phyloP scores from a whole-genome alignment of 2,113 vertebrate genomes.

The Tychaedon coryphoeus region DNA sequence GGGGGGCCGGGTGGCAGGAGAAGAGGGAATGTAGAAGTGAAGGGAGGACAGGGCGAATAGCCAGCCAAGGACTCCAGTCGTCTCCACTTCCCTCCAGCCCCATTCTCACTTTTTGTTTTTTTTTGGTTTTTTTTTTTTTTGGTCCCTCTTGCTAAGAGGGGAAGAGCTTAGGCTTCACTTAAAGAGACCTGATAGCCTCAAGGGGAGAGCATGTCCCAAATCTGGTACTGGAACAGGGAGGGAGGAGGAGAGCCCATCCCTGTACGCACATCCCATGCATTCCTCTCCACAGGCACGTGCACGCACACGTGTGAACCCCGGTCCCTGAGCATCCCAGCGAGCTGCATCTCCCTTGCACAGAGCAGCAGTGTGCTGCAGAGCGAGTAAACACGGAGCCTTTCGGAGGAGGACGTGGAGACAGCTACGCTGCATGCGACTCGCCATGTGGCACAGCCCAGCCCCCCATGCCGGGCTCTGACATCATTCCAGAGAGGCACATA shows the following conservation, averaged over 20 bases:
- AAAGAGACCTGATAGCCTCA: neutral
- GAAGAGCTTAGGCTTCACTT: neutral
- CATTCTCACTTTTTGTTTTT: neutral
- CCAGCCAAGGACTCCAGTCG: neutral
- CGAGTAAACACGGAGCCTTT: neutral
- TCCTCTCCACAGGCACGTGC: neutral
- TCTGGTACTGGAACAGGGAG: accelerated
- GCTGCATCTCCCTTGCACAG: neutral
- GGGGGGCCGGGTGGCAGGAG: neutral
- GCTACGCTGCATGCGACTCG: neutral
- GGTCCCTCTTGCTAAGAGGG: neutral
- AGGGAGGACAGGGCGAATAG: neutral
- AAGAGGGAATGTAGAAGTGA: neutral
- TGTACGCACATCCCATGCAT: accelerated
- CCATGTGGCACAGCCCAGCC: neutral
- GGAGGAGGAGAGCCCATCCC: neutral
- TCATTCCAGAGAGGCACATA: neutral
- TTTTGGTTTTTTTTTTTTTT: neutral
- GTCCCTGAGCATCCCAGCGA: accelerated
- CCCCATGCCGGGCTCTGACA: accelerated
- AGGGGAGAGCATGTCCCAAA: neutral
- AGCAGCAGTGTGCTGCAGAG: neutral
- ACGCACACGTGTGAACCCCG: neutral
- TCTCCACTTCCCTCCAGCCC: neutral
- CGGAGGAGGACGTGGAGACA: neutral